Evolutionary conservation across 2,797 vertebrate species (phyloP).

Genomic region (Hoplostethus mediterraneus): DNA sequence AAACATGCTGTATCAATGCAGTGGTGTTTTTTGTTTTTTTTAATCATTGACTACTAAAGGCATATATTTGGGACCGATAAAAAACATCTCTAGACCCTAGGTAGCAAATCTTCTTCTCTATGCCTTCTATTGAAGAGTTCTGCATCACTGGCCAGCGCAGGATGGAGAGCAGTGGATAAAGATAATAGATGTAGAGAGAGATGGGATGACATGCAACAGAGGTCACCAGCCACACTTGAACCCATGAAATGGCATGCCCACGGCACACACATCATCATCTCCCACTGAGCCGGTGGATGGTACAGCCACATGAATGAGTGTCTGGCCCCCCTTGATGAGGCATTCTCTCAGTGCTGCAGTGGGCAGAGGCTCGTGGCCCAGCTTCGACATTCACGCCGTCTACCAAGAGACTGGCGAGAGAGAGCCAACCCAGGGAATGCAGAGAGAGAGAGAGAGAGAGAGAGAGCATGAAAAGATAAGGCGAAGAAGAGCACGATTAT

Average conservation of each 20-base stretch:
- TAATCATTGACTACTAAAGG: too few relatives aligned
- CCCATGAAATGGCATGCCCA: conserved; percentile 44
- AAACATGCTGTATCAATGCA: background rate
- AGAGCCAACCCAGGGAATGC: background rate
- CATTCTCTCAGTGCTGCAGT: conserved; percentile 31
- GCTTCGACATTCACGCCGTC: conserved; percentile 51
- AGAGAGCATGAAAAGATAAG: conserved; percentile 45
- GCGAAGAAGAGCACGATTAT: conserved; percentile 49
- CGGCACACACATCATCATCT: conserved; percentile 25
- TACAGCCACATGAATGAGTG: conserved; percentile 34
- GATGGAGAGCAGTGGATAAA: conserved; percentile 12
- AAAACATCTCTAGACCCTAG: too few relatives aligned
- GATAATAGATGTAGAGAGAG: conserved; percentile 6
- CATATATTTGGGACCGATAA: too few relatives aligned
- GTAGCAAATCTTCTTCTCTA: too few relatives aligned
- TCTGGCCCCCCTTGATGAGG: conserved; percentile 38
- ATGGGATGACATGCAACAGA: conserved; percentile 15
- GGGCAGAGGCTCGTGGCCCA: conserved; percentile 19
- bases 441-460: conserved; percentile 25
- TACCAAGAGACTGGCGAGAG: conserved; percentile 14
- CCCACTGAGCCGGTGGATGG: conserved; percentile 15
- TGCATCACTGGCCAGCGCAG: conserved; percentile 11
- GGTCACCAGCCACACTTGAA: conserved; percentile 46
- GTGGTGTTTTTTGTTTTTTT: background rate
- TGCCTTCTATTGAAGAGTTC: too few relatives aligned